Evolutionary conservation across 2,113 vertebrate species (phyloP).

Genomic region (Antigone vipio): DNA sequence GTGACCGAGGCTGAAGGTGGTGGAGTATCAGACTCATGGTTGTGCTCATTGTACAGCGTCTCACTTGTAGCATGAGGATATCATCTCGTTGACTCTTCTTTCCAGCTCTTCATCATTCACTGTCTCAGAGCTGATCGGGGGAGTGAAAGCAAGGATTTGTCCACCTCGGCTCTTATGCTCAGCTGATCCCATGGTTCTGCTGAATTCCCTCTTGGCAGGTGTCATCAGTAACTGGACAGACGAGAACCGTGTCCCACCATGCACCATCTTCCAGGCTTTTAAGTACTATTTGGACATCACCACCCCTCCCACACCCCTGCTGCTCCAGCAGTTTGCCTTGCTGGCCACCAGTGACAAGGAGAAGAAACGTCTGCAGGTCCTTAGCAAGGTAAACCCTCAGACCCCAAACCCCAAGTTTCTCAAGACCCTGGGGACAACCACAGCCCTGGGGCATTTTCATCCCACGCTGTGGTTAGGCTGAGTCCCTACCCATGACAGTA

Average conservation of each 20-base stretch:
- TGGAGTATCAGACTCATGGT: not conserved
- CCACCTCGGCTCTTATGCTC: not conserved
- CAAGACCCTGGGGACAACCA: not conserved
- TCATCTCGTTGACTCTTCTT: not conserved
- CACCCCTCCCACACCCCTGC: conserved; percentile 88
- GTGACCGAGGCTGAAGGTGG: not conserved
- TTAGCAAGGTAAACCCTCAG: conserved; percentile 86
- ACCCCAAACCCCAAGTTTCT: not conserved
- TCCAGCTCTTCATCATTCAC: not conserved
- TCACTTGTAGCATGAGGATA: not conserved
- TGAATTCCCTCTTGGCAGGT: conserved; percentile 72
- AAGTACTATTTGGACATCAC: conserved; percentile 97
- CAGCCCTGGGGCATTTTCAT: not conserved
- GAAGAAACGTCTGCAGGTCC: conserved; percentile 87
- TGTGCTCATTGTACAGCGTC: not conserved
- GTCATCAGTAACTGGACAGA: conserved; percentile 96
- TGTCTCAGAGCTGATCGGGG: not conserved
- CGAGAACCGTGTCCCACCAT: conserved; percentile 88
- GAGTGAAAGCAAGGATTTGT: not conserved
- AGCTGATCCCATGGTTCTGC: not conserved
- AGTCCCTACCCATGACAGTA: not conserved
- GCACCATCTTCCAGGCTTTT: conserved; percentile 95
- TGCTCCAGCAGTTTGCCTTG: conserved; percentile 93
- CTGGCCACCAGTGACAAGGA: conserved; percentile 90
- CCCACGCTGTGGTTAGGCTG: not conserved